Percentiles rank a stretch among this genome's conserved stretches.
Conservation (phyloP, 2,888 invertebrate species). For the Callimorpha dominula region DNA sequence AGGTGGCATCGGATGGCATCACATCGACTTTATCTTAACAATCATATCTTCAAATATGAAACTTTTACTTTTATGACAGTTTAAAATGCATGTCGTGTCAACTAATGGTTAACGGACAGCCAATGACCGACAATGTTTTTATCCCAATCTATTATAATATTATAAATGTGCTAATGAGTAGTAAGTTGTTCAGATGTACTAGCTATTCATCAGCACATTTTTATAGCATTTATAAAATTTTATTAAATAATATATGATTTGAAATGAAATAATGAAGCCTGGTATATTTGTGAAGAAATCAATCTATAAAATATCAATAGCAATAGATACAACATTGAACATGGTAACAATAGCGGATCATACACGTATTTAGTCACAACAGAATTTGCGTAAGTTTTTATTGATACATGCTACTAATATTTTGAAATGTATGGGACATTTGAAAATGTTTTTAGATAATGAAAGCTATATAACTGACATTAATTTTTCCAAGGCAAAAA, state of each 20-base stretch:
- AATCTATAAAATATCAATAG: too few relatives aligned
- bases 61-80: slow-evolving; percentile 83
- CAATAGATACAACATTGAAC: background rate
- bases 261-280: too few relatives aligned
- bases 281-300: too few relatives aligned
- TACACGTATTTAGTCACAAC: background rate
- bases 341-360: background rate
- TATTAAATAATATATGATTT: fast-evolving
- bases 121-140: slow-evolving; percentile 55
- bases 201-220: background rate
- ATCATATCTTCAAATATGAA: slow-evolving; percentile 81
- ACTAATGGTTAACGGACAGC: slow-evolving; percentile 63
- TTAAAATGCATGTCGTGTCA: slow-evolving; percentile 80
- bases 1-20: slow-evolving; percentile 78
- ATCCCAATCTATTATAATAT: slow-evolving; percentile 29
- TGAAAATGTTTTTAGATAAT: too few relatives aligned
- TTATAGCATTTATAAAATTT: background rate
- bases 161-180: slow-evolving; percentile 35
- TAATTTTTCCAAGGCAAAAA: too few relatives aligned
- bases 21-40: slow-evolving; percentile 78
- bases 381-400: background rate
- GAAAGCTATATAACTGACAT: too few relatives aligned
- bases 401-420: background rate
- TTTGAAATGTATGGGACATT: too few relatives aligned
- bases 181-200: slow-evolving; percentile 17